These are phyloP conservation scores for Torymus auratus DNA, from an alignment of 2,888 invertebrate genomes.

Conservation along the genomic window DNA sequence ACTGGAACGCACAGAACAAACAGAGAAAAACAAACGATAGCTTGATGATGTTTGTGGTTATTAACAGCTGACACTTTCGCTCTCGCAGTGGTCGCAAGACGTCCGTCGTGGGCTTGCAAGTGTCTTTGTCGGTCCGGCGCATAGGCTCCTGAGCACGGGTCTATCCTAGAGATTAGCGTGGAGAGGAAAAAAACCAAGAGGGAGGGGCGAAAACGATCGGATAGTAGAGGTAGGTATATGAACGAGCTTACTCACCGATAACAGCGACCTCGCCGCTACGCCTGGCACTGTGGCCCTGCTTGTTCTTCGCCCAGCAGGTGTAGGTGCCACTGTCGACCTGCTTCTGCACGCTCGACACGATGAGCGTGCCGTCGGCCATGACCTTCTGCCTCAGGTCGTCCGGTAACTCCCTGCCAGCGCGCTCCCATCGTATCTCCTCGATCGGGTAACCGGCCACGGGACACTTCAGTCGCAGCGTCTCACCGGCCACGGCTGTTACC, in stretches of 20 bases:
- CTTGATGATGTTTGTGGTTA: too few species aligned
- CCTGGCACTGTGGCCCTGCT: conserved; percentile 86
- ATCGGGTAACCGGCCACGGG: conserved; percentile 91
- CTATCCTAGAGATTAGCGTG: neutral
- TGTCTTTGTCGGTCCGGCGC: too few species aligned
- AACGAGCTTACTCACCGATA: conserved; percentile 81
- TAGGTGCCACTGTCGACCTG: conserved; percentile 86
- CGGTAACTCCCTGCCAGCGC: conserved; percentile 85
- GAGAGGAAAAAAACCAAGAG: neutral
- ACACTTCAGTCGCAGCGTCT: conserved; percentile 85
- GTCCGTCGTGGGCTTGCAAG: too few species aligned
- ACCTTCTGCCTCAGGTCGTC: conserved; percentile 88
- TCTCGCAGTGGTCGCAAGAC: too few species aligned
- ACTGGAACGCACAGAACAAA: conserved; percentile 78
- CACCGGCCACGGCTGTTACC: conserved; percentile 88
- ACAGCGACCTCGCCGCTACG: conserved; percentile 86
- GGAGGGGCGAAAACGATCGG: neutral
- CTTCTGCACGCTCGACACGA: conserved; percentile 87
- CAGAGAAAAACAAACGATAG: neutral
- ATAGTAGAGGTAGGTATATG: neutral
- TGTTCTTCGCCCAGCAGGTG: conserved; percentile 88
- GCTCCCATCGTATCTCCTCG: conserved; percentile 88
- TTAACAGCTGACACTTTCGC: too few species aligned
- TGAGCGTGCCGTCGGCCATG: conserved; percentile 84
- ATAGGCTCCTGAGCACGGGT: too few species aligned